These are phyloP conservation scores for Oreohelix idahoensis DNA, from an alignment of 1,140 invertebrate genomes.

Conservation along the genomic window DNA sequence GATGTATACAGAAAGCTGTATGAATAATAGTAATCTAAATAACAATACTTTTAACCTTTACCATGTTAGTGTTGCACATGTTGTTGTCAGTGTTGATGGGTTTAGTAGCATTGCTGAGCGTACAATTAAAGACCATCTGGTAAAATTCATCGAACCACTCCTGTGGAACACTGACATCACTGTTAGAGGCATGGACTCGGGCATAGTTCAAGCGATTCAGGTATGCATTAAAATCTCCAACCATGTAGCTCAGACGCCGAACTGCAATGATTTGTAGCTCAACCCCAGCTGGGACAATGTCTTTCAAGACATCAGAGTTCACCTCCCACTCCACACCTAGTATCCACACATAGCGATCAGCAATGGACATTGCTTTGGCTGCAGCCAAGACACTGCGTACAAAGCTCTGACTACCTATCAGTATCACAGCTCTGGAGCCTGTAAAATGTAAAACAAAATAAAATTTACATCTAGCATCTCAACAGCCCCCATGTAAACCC, in stretches of 20 bases:
- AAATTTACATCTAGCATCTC: neutral
- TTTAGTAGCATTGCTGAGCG: constrained; percentile 6
- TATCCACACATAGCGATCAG: constrained; percentile 21
- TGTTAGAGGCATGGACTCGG: constrained; percentile 47
- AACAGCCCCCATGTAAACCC: no score
- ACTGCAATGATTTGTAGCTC: neutral
- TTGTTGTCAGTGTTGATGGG: constrained; percentile 30
- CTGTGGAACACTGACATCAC: constrained; percentile 21
- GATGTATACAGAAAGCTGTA: no score
- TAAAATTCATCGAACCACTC: constrained; percentile 70
- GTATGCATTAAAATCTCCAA: neutral
- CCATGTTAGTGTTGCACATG: neutral
- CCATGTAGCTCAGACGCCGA: neutral
- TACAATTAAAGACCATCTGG: constrained; percentile 62
- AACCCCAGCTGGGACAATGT: neutral
- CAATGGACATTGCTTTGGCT: neutral
- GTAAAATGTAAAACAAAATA: neutral
- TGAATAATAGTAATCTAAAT: no score
- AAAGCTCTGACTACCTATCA: constrained; percentile 6
- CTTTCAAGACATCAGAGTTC: neutral
- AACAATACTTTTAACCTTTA: no score
- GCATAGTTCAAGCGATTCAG: neutral
- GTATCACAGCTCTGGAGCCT: constrained; percentile 30
- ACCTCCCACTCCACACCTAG: neutral
- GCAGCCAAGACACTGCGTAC: neutral